A percentile compares a stretch with the other conserved stretches of the same genome.
These are phyloP conservation scores for Oryctes rhinoceros DNA, from an alignment of 1,140 invertebrate species.

Conservation along the genomic window DNA sequence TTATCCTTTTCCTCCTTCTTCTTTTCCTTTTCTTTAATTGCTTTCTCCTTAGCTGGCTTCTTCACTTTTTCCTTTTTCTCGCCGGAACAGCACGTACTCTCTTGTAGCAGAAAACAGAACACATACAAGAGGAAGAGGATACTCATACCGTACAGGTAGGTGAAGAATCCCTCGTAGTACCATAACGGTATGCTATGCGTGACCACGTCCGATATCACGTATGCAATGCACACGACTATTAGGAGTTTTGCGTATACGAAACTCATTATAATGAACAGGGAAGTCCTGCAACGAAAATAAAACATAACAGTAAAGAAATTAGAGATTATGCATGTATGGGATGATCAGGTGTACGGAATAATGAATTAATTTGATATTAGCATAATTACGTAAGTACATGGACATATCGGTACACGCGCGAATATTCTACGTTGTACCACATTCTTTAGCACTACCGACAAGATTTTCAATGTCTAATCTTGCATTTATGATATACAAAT, in stretches of 20 bases:
- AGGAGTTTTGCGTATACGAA: conserved; percentile 93
- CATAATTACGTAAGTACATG: neutral
- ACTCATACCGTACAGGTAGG: conserved; percentile 94
- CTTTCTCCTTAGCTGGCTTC: conserved; percentile 60
- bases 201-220: conserved; percentile 91
- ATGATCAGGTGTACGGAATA: neutral
- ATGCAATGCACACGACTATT: conserved; percentile 90
- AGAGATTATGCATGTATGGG: neutral
- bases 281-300: conserved; percentile 78
- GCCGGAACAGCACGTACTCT: conserved; percentile 82
- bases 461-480: no score
- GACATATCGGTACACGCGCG: neutral
- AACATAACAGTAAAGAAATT: conserved; percentile 35
- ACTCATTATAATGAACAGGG: conserved; percentile 92
- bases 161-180: conserved; percentile 96
- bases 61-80: conserved; percentile 66
- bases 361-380: neutral
- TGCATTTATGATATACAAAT: no score
- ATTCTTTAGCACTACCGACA: no score
- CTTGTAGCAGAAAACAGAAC: conserved; percentile 95
- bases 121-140: conserved; percentile 96
- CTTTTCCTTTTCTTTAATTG: conserved; percentile 68
- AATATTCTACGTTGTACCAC: neutral
- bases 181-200: conserved; percentile 90
- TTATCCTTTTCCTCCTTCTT: conserved; percentile 75